Conservation (phyloP, 2,888 invertebrate genomes). For the Ashinkailepas kermadecensis region DNA sequence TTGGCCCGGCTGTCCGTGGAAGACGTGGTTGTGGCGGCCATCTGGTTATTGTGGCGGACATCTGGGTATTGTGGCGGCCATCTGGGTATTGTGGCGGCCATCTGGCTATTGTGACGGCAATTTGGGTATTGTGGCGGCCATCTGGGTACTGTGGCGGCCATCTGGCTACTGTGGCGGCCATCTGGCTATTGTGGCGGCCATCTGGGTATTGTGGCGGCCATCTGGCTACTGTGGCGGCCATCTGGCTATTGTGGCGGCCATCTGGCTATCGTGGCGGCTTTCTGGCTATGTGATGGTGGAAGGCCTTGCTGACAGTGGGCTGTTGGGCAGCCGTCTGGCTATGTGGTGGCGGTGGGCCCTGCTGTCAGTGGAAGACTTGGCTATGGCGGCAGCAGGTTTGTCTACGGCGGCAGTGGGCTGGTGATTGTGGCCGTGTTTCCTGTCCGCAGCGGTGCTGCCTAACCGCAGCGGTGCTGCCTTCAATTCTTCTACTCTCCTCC, state of each 20-base stretch:
- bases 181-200: not conserved
- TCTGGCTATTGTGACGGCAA: not conserved
- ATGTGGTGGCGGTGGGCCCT: too few species aligned
- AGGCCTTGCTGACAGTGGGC: too few species aligned
- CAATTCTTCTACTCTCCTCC: not conserved
- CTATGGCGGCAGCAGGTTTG: too few species aligned
- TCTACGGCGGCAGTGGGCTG: too few species aligned
- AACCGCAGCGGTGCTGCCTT: not conserved
- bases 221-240: not conserved
- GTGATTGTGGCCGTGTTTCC: too few species aligned
- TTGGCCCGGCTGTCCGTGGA: too few species aligned
- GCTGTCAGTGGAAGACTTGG: too few species aligned
- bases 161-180: not conserved
- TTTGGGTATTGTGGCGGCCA: not conserved
- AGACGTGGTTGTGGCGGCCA: too few species aligned
- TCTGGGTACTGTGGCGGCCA: too few species aligned
- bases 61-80: too few species aligned
- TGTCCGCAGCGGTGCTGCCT: not conserved
- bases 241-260: not conserved
- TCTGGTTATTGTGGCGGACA: not conserved
- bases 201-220: not conserved
- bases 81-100: not conserved
- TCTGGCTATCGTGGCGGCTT: not conserved
- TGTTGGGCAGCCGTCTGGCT: too few species aligned
- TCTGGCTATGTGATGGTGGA: not conserved